Percentiles rank a stretch among this genome's conserved stretches.
These are phyloP conservation scores for Coranthus polyacanthus DNA, from an alignment of 2,797 vertebrate species.

Conservation along the genomic window DNA sequence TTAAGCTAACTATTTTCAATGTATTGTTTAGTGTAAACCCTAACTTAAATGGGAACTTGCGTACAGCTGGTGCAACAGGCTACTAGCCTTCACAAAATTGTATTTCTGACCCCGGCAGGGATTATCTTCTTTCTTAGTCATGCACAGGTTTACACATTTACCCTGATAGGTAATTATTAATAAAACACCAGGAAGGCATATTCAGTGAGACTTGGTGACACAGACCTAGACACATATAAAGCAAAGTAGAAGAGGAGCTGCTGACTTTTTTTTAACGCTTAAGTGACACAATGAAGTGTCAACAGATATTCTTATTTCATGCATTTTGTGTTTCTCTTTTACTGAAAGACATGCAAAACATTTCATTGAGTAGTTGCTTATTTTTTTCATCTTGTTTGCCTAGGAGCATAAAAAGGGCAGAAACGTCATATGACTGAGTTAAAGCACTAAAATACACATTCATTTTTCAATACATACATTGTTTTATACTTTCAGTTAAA, in stretches of 20 bases:
- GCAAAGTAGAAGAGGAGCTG: not conserved
- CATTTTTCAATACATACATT: conserved; percentile 1
- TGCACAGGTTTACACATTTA: conserved; percentile 8
- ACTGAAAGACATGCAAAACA: conserved; percentile 6
- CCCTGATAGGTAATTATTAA: conserved; percentile 10
- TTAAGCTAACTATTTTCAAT: no score
- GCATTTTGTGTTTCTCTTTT: not conserved
- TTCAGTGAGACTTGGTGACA: not conserved
- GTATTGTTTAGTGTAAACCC: no score
- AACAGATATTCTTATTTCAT: not conserved
- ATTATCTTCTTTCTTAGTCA: not conserved
- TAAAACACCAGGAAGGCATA: conserved; percentile 23
- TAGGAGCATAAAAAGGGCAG: conserved; percentile 1
- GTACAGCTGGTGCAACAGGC: no score
- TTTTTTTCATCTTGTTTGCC: not conserved
- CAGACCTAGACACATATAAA: not conserved
- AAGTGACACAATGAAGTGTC: not conserved
- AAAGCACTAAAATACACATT: not conserved
- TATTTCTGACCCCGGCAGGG: not conserved
- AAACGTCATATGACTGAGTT: not conserved
- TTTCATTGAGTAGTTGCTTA: not conserved
- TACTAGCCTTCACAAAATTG: not conserved
- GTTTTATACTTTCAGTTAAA: not conserved
- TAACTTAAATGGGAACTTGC: no score
- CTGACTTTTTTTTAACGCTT: not conserved